Percentiles rank a stretch among this genome's conserved stretches.
phyloP scores from a whole-genome alignment of 2,797 vertebrate genomes.

The Dromococcyx pavoninus region DNA sequence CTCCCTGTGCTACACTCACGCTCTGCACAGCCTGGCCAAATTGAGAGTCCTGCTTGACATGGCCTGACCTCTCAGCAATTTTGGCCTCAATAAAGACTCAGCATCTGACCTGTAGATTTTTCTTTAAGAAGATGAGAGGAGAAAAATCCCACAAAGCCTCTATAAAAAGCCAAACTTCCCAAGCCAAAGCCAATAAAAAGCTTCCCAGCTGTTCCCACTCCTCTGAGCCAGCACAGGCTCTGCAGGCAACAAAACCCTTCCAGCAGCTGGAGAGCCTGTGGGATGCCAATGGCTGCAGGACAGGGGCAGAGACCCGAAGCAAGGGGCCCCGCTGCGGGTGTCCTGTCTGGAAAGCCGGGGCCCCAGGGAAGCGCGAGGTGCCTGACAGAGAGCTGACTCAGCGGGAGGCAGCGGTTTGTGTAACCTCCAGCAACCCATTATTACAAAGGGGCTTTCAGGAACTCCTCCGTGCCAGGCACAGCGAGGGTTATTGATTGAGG shows the following conservation, averaged over 20 bases:
- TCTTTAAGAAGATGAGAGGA: background rate
- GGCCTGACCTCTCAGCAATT: background rate
- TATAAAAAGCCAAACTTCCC: slow-evolving; percentile 11
- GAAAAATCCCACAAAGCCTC: background rate
- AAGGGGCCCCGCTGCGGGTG: background rate
- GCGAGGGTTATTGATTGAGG: slow-evolving; percentile 82
- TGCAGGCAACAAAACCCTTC: background rate
- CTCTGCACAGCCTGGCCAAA: background rate
- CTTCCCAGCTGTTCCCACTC: background rate
- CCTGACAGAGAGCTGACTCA: slow-evolving; percentile 66
- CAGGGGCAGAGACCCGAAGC: background rate
- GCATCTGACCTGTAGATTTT: background rate
- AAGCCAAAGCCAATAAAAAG: slow-evolving; percentile 37
- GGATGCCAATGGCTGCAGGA: background rate
- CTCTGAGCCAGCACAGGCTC: background rate
- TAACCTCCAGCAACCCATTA: slow-evolving; percentile 77
- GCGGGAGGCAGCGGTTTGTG: slow-evolving; percentile 65
- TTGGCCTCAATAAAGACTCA: background rate
- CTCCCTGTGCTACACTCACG: background rate
- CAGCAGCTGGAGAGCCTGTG: background rate
- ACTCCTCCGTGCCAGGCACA: slow-evolving; percentile 75
- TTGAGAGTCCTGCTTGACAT: background rate
- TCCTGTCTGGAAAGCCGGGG: slow-evolving; percentile 49
- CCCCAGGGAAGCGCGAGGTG: slow-evolving; percentile 40
- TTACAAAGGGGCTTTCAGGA: slow-evolving; percentile 82